Base-by-base conservation (phyloP, 2,113 vertebrate species). In the Erythrocercus mccallii region DNA sequence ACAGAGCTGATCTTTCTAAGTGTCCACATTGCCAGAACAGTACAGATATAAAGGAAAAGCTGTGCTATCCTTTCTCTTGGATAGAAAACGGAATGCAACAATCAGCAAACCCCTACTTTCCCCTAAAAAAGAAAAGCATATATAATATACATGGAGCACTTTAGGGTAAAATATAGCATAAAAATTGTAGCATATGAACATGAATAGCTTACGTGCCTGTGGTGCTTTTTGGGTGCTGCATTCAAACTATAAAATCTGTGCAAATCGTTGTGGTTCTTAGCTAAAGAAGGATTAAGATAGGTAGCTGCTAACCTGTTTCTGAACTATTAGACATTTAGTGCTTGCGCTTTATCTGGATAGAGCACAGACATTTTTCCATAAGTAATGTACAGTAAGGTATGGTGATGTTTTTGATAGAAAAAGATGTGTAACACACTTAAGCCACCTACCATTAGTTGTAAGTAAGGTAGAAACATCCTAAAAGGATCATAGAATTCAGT, bases 231-330 rank as follows among this genome's bases (percentile, higher is more conserved):
- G n/a, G 69, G 10, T 69, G 6, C 24, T 69, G 7, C 37, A 37
- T 66, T 87, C 33, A 61, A 78, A 51, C n/a, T 68, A 6, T 23
- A 40, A 88, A 57, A 83, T 16, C 35, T 85, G 38, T 44, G 33
- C 57, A 79, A 81, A 91, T 21, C 0, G 0, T 53, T 61, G 62
- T 74, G 85, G 57, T 60, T 95, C 47, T 81, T 70, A 90, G 18
- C 72, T 88, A 42, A 91, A 64, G 77, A 88, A 85, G 84, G 80
- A 76, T 94, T 93, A 86, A 89, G 84, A 77, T 72, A 79, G 48
- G 33, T 66, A n/a, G 40, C 54, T 56, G 38, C 90, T 96, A 76
- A 83, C 94, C 83, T 88, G 23, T 87, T 94, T 80, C 78, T 83
- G 40, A 89, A 38, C 85, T 88, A n/a, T 81, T 68, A 88, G 38